Percentiles rank a stretch among this genome's conserved stretches.
Evolutionary conservation across 1,140 invertebrate species (phyloP).

Genomic region (Macrocentrus cingulum): DNA sequence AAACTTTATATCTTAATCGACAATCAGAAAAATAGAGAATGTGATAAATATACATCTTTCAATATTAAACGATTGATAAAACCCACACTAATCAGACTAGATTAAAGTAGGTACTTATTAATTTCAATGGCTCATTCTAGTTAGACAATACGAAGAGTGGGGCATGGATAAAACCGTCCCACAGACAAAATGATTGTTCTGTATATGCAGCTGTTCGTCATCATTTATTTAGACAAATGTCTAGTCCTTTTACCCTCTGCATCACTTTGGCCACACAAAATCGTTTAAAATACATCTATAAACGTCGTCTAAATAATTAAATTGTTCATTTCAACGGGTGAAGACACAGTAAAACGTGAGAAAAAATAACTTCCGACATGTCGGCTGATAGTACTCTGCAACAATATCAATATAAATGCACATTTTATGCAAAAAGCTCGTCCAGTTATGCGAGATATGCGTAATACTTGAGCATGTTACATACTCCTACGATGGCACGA

Average conservation of each 20-base stretch:
- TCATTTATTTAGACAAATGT: neutral
- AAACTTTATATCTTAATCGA: no score
- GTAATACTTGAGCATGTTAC: conserved; percentile 20
- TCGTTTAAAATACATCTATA: no score
- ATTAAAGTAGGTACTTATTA: conserved; percentile 3
- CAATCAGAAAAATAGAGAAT: no score
- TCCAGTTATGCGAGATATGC: conserved; percentile 20
- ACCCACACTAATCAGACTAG: conserved; percentile 4
- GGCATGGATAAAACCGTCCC: neutral
- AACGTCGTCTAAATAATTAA: no score
- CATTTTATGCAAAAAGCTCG: neutral
- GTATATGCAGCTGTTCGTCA: conserved; percentile 1
- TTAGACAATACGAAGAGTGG: conserved; percentile 8
- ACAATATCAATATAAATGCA: neutral
- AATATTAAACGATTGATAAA: conserved; percentile 8
- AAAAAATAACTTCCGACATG: neutral
- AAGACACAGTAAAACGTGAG: neutral
- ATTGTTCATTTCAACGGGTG: neutral
- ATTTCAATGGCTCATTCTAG: conserved; percentile 15
- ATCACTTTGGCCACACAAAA: no score
- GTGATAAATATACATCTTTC: no score
- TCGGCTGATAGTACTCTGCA: neutral
- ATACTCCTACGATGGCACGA: conserved; percentile 32
- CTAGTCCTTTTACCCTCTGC: neutral
- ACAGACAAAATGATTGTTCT: neutral